Evolutionary conservation across 2,797 vertebrate genomes (phyloP), one percentile per base, ranked within the genome.

Genomic region (Babyrousa celebensis): DNA sequence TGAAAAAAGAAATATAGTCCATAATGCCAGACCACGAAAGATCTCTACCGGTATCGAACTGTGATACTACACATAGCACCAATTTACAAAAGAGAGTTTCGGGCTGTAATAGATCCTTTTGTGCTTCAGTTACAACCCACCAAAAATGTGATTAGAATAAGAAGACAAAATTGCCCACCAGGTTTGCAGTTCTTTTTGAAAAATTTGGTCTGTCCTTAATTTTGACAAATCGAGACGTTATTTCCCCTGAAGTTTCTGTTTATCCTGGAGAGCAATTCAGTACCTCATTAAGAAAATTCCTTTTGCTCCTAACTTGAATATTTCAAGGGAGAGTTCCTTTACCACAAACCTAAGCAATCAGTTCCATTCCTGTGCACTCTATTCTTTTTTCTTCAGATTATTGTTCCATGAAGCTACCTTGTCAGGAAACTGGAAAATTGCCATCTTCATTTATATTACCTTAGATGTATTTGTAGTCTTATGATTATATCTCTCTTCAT

Each of bases 391-490:
- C 89, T 86, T 96, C 85, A 95, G 93, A 80, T 97, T 96, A 96
- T 58, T 95, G 95, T 95, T 97, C 94, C 94, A 95, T 86, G 96
- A 96, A 97, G 96, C 92, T 93, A 96, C 97, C 77, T 95, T 94
- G 87, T 93, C 94, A 96, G 95, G 97, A 97, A 98, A 96, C 96
- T 88, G 88, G 97, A 89, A 97, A 97, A 97, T 89, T 92, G 96
- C 95, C 95, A 91, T 96, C 94, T 94, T 89, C 94, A 88, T 94
- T 96, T 96, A 91, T 97, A 96, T 92, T 95, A 96, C 89, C 95
- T 96, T 91, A 58, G 58, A 91, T 92, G 85, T 83, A 95, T 89
- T 89, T 95, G 96, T 94, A 94, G 89, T 32, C 68, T 93, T 74
- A 84, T 85, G 95, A 97, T 97, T 90, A 85, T 92, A 95, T 97